These are phyloP conservation scores for Xiphophorus couchianus DNA, from an alignment of 2,113 vertebrate species.

Conservation along the genomic window DNA sequence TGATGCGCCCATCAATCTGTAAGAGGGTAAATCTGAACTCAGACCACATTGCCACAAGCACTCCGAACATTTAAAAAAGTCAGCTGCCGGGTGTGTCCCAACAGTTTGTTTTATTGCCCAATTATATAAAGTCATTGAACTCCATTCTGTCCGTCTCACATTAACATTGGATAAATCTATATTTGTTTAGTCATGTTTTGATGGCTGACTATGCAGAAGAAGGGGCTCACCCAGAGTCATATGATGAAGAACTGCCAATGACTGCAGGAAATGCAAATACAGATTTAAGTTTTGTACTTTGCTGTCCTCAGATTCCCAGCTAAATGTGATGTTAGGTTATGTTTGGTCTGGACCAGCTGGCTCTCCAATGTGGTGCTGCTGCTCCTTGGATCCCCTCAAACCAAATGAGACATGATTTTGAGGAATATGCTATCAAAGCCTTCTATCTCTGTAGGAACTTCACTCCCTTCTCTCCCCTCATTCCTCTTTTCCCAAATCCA, in stretches of 20 bases:
- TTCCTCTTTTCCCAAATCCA: constrained; percentile 18
- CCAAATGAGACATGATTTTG: constrained; percentile 57
- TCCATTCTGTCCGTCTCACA: background rate
- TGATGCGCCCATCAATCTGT: background rate
- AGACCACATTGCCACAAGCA: background rate
- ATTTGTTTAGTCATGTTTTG: background rate
- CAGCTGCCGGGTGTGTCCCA: background rate
- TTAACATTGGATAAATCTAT: background rate
- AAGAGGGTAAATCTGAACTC: background rate
- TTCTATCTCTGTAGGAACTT: constrained; percentile 29
- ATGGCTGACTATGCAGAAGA: too few relatives aligned
- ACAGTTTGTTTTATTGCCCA: background rate
- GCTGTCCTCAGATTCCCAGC: constrained; percentile 29
- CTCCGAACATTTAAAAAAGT: background rate
- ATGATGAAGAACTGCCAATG: background rate
- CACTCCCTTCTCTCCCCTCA: background rate
- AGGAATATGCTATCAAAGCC: constrained; percentile 60
- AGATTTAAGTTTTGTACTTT: background rate
- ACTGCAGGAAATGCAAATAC: background rate
- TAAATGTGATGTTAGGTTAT: constrained; percentile 55
- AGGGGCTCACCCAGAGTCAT: too few relatives aligned
- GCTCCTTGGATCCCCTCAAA: constrained; percentile 56
- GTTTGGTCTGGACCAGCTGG: constrained; percentile 55
- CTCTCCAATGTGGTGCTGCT: constrained; percentile 57
- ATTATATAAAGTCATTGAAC: background rate